phyloP scores from a whole-genome alignment of 2,797 vertebrate species.

The Xenopus petersii region DNA sequence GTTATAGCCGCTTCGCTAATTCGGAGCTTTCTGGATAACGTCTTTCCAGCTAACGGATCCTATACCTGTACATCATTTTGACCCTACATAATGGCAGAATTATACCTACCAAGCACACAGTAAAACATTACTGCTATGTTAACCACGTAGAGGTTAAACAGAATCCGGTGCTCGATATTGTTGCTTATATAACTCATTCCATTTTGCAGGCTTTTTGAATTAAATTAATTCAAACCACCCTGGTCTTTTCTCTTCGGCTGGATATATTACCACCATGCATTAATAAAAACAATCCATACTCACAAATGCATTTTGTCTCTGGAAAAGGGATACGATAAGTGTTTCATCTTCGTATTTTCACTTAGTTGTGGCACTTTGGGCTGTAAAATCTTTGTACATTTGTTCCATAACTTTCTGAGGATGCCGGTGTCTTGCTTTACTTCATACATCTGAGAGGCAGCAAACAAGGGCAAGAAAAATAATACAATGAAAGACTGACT shows the following conservation, averaged over 20 bases:
- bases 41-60: too few species aligned
- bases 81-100: background rate
- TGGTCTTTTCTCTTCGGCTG: background rate
- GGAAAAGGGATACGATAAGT: constrained; percentile 86
- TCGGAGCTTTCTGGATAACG: too few species aligned
- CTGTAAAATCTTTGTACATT: constrained; percentile 80
- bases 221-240: constrained; percentile 24
- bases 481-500: too few species aligned
- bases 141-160: background rate
- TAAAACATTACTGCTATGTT: background rate
- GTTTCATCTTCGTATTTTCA: constrained; percentile 72
- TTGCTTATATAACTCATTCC: constrained; percentile 6
- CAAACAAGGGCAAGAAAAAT: background rate
- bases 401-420: constrained; percentile 70
- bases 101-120: background rate
- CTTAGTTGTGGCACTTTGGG: constrained; percentile 78
- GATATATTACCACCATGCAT: background rate
- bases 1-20: too few species aligned
- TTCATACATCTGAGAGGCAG: constrained; percentile 77
- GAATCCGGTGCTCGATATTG: background rate
- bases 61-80: background rate
- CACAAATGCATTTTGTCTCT: constrained; percentile 94
- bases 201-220: constrained; percentile 26
- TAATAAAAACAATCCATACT: constrained; percentile 59
- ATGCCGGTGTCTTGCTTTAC: constrained; percentile 79